These are phyloP conservation scores for Tiliacea citrago DNA, from an alignment of 2,888 invertebrate species.

Conservation along the genomic window DNA sequence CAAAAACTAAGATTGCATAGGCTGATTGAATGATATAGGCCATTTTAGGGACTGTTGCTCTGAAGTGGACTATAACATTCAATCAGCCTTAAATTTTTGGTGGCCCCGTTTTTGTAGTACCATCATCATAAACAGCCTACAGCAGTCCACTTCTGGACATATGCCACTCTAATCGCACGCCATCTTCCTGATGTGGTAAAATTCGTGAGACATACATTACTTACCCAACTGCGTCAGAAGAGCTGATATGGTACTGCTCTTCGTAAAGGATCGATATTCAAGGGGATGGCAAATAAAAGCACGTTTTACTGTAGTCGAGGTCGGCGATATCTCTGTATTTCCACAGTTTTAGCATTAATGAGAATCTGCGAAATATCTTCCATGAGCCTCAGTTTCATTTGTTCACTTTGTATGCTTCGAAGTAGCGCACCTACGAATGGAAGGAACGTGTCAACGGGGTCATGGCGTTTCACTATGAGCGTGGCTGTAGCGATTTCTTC, in stretches of 20 bases:
- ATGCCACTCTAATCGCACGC: background rate
- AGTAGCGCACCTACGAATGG: slow-evolving; percentile 35
- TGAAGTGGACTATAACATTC: background rate
- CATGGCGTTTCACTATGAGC: slow-evolving; percentile 18
- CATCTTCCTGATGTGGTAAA: background rate
- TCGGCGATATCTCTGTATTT: slow-evolving; percentile 18
- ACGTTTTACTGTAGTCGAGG: slow-evolving; percentile 17
- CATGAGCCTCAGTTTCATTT: slow-evolving; percentile 25
- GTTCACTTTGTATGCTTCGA: slow-evolving; percentile 31
- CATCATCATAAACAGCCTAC: background rate
- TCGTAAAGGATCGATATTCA: background rate
- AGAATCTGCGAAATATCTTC: slow-evolving; percentile 33
- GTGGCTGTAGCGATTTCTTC: slow-evolving; percentile 19
- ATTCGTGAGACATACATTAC: background rate
- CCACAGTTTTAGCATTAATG: slow-evolving; percentile 41
- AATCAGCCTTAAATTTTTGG: background rate
- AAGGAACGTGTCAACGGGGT: slow-evolving; percentile 33
- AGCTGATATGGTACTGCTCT: background rate
- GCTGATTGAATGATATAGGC: no score
- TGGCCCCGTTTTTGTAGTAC: background rate
- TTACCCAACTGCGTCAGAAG: background rate
- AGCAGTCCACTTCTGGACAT: background rate
- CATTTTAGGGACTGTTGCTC: no score
- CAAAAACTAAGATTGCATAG: background rate
- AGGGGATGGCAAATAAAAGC: slow-evolving; percentile 27